These are phyloP conservation scores for Cetonia aurata DNA, from an alignment of 2,888 invertebrate genomes.

Conservation along the genomic window DNA sequence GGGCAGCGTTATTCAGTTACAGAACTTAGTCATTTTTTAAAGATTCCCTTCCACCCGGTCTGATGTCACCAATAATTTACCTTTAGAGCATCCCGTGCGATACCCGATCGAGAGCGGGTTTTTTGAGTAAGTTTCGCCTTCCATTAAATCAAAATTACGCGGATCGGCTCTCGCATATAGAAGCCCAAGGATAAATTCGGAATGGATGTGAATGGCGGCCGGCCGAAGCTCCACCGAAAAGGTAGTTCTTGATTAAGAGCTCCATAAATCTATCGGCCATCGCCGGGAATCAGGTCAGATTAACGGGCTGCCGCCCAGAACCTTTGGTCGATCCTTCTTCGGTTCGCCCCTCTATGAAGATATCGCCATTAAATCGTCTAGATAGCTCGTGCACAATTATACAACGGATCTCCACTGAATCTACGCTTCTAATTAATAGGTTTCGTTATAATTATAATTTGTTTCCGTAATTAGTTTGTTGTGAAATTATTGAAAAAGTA, in stretches of 20 bases:
- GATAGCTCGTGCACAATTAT: too few species aligned
- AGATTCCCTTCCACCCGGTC: slow-evolving; percentile 1
- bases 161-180: slow-evolving; percentile 21
- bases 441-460: too few species aligned
- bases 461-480: too few species aligned
- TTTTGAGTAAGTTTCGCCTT: slow-evolving; percentile 27
- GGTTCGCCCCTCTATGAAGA: not conserved
- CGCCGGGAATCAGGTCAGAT: slow-evolving; percentile 53
- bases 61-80: too few species aligned
- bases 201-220: slow-evolving; percentile 33
- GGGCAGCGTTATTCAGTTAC: not conserved
- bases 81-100: not conserved
- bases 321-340: not conserved
- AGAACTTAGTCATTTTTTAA: slow-evolving; percentile 13
- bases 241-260: slow-evolving; percentile 53
- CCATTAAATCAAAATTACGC: slow-evolving; percentile 37
- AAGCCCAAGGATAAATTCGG: slow-evolving; percentile 18
- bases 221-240: slow-evolving; percentile 41
- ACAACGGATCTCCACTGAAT: too few species aligned
- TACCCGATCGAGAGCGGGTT: not conserved
- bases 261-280: slow-evolving; percentile 53
- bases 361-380: too few species aligned
- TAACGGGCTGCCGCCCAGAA: slow-evolving; percentile 46
- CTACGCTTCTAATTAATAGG: too few species aligned
- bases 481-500: too few species aligned